phyloP scores from a whole-genome alignment of 2,797 vertebrate species.

The Melanotaenia nigrans region DNA sequence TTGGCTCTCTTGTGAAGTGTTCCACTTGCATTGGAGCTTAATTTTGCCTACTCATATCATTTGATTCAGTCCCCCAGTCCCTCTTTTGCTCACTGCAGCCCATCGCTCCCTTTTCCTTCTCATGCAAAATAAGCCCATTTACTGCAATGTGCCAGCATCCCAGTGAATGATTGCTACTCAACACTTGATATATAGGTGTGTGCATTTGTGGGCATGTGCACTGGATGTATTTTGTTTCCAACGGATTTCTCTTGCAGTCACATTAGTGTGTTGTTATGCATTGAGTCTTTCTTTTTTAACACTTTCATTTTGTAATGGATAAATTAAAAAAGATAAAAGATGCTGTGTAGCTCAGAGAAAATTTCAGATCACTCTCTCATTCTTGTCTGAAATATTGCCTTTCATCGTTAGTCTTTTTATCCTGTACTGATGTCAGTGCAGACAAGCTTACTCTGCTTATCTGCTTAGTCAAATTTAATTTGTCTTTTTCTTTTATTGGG shows the following conservation, averaged over 20 bases:
- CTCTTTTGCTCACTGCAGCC: conserved; percentile 70
- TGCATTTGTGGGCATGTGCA: conserved; percentile 55
- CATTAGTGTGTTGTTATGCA: conserved; percentile 44
- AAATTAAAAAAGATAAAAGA: conserved; percentile 17
- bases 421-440: background rate
- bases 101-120: conserved; percentile 70
- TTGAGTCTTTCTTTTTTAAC: conserved; percentile 29
- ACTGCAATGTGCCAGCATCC: conserved; percentile 75
- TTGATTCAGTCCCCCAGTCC: conserved; percentile 76
- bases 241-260: conserved; percentile 40
- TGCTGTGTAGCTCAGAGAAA: background rate
- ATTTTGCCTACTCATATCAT: conserved; percentile 85
- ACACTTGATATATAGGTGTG: conserved; percentile 65
- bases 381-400: conserved; percentile 7
- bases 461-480: background rate
- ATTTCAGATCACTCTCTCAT: conserved; percentile 10
- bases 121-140: conserved; percentile 80
- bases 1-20: conserved; percentile 84
- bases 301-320: conserved; percentile 40
- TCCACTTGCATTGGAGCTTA: conserved; percentile 83
- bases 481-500: background rate
- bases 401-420: conserved; percentile 11
- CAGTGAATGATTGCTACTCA: conserved; percentile 80
- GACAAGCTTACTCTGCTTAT: background rate
- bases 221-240: conserved; percentile 49